phyloP scores from a whole-genome alignment of 2,113 vertebrate genomes.

The Prionailurus bengalensis region DNA sequence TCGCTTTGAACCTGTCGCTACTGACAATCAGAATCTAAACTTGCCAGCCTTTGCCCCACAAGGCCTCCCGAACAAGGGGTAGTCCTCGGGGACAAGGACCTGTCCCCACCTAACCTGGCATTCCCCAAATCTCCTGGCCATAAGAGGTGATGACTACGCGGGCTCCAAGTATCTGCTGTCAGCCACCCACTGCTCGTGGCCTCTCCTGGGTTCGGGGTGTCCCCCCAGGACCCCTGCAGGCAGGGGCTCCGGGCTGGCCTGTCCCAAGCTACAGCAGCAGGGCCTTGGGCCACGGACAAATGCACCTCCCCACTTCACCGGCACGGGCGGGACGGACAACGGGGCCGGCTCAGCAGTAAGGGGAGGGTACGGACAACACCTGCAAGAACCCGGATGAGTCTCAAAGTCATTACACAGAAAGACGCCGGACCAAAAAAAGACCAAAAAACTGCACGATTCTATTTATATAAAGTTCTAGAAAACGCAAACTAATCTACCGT shows the following conservation, averaged over 20 bases:
- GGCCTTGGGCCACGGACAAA: too few relatives aligned
- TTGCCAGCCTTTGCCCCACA: neutral
- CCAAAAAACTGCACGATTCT: neutral
- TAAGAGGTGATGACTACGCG: accelerated
- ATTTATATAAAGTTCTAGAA: neutral
- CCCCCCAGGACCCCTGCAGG: too few relatives aligned
- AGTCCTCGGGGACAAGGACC: neutral
- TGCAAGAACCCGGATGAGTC: neutral
- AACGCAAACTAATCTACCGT: neutral
- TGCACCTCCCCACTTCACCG: too few relatives aligned
- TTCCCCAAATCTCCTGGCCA: neutral
- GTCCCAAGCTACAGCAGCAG: too few relatives aligned
- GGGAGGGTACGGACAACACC: too few relatives aligned
- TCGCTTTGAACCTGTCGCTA: neutral
- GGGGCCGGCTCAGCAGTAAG: too few relatives aligned
- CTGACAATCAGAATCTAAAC: neutral
- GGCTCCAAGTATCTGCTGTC: too few relatives aligned
- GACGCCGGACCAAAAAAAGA: neutral
- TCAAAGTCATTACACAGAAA: neutral
- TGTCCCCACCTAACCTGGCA: too few relatives aligned
- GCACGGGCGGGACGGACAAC: too few relatives aligned
- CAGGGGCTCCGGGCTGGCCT: too few relatives aligned
- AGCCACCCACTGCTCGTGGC: too few relatives aligned
- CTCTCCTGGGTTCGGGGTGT: too few relatives aligned
- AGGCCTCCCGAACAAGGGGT: accelerated